A percentile compares a stretch with the other conserved stretches of the same genome.
phyloP scores from a whole-genome alignment of 2,113 vertebrate genomes.

The Plecotus auritus region DNA sequence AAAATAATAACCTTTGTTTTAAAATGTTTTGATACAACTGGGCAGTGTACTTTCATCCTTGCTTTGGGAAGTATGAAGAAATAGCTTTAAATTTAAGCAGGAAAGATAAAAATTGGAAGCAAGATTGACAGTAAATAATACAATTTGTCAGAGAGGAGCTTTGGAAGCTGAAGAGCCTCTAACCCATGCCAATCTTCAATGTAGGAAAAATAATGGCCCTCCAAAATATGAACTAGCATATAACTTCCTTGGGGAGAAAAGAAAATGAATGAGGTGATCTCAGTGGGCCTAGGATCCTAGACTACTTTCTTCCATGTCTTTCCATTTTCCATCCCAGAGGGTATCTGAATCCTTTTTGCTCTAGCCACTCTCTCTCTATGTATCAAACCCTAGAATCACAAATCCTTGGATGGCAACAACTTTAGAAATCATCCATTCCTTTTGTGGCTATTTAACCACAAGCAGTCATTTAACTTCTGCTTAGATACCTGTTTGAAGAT shows the following conservation, averaged over 20 bases:
- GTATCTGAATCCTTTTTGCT: conserved; percentile 11
- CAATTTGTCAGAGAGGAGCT: not conserved
- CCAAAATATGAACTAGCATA: not conserved
- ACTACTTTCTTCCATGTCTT: not conserved
- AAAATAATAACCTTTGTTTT: not conserved
- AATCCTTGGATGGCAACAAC: not conserved
- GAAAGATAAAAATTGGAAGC: conserved; percentile 34
- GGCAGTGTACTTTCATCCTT: not conserved
- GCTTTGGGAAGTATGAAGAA: not conserved
- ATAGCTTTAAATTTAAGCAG: conserved; percentile 34
- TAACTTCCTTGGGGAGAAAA: not conserved
- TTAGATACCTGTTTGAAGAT: not conserved
- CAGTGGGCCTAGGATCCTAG: not conserved
- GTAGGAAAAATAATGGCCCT: not conserved
- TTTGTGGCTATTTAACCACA: not conserved
- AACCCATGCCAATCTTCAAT: not conserved
- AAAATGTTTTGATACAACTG: not conserved
- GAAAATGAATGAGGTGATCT: not conserved
- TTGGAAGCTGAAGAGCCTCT: not conserved
- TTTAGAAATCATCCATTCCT: not conserved
- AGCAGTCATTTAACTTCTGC: not conserved
- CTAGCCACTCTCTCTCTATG: not conserved
- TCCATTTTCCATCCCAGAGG: not conserved
- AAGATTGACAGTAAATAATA: conserved; percentile 1
- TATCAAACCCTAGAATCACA: not conserved